phyloP scores from a whole-genome alignment of 2,888 invertebrate genomes.

The Flabesymbios commensalis region DNA sequence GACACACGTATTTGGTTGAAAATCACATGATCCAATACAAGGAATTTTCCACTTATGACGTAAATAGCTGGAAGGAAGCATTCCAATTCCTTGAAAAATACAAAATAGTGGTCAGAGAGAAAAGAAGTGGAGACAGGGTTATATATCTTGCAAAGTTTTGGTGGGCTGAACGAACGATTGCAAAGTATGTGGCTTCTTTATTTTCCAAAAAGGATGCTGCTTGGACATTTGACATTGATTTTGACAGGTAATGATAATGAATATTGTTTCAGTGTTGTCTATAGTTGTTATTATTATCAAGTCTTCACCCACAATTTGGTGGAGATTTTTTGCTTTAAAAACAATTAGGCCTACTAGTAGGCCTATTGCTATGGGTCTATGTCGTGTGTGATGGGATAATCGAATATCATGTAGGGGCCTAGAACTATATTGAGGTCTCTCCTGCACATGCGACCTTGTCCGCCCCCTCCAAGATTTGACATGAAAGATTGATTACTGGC shows the following conservation, averaged over 20 bases:
- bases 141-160: conserved; percentile 9
- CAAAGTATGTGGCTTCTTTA: not conserved
- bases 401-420: too few species aligned
- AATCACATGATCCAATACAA: not conserved
- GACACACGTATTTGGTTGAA: conserved; percentile 42
- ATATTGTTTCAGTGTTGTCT: conserved; percentile 1
- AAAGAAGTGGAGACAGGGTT: not conserved
- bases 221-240: conserved; percentile 39
- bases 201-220: conserved; percentile 20
- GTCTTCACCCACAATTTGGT: too few species aligned
- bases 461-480: too few species aligned
- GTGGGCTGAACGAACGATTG: conserved; percentile 13
- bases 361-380: too few species aligned
- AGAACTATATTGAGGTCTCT: too few species aligned
- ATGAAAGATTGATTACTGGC: too few species aligned
- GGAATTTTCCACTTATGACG: not conserved
- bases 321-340: too few species aligned
- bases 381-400: too few species aligned
- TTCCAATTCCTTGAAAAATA: conserved; percentile 1
- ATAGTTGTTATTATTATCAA: too few species aligned
- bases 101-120: not conserved
- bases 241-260: conserved; percentile 28
- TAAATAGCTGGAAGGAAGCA: conserved; percentile 9
- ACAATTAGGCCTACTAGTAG: too few species aligned
- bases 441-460: too few species aligned